phyloP scores from a whole-genome alignment of 2,888 invertebrate genomes.

The Apoda limacodes region DNA sequence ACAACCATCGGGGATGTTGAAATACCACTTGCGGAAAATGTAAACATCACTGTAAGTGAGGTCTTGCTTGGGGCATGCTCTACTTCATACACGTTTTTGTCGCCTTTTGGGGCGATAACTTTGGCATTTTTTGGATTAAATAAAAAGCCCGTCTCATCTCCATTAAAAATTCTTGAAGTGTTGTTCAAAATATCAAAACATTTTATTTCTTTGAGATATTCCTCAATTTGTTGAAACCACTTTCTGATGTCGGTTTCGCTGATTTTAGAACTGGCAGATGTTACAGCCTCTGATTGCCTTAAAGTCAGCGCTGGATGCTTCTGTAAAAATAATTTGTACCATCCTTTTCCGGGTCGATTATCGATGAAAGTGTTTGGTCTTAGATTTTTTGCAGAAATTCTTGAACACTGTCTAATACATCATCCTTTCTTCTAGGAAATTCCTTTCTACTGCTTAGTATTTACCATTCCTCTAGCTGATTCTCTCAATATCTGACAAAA shows the following conservation, averaged over 20 bases:
- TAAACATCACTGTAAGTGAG: conserved; percentile 36
- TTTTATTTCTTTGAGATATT: conserved; percentile 20
- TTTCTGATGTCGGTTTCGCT: conserved; percentile 19
- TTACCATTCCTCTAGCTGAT: conserved; percentile 18
- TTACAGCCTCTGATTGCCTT: conserved; percentile 20
- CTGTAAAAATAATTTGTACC: conserved; percentile 19
- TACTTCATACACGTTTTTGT: conserved; percentile 34
- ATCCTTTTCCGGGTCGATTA: conserved; percentile 11
- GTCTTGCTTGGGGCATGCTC: conserved; percentile 30
- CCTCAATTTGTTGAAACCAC: conserved; percentile 21
- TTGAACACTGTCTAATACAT: conserved; percentile 11
- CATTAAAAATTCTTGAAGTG: conserved; percentile 20
- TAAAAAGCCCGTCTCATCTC: conserved; percentile 22
- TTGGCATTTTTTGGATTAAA: conserved; percentile 21
- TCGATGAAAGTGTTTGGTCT: conserved; percentile 3
- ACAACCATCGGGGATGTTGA: conserved; percentile 31
- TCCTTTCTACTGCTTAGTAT: conserved; percentile 18
- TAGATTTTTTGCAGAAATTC: conserved; percentile 10
- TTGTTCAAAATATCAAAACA: conserved; percentile 19
- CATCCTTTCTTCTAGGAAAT: conserved; percentile 19
- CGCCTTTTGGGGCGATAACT: conserved; percentile 20
- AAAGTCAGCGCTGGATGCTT: conserved; percentile 18
- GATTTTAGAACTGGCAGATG: conserved; percentile 19
- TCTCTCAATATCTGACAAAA: conserved; percentile 18
- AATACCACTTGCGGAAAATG: conserved; percentile 31